Base-by-base conservation (phyloP, 2,888 invertebrate genomes). In the Sphinx pinastri region DNA sequence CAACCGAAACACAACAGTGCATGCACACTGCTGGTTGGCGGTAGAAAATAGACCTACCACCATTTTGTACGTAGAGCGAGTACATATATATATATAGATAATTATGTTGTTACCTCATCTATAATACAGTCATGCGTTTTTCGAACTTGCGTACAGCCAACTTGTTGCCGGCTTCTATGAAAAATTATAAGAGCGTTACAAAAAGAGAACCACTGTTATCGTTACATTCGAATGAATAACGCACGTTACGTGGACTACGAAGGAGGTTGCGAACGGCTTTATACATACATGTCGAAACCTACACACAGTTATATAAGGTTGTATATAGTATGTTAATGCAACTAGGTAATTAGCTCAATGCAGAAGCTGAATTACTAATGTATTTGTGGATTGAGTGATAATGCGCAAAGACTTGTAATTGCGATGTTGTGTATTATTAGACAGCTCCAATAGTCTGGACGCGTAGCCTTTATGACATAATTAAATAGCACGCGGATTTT, bases 151-250 rank as follows among this genome's bases (percentile, higher is more conserved):
- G 38, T 38, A 38, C 38, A 38, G 38, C 38, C 38, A 38, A 2
- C 73, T 73, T 31, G 63, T 57, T 71, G 70, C 68, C 68, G 68
- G 72, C 72, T 70, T 72, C 67, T 68, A 57, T 63, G 69, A 68
- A 71, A 71, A 76, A 76, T 75, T 75, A 75, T 74, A 70, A 75
- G 76, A 74, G 49, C 75, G 58, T 71, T 59, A 72, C 47, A 71
- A 72, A 68, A 71, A 72, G 58, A 73, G 25, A 71, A 68, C 55
- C 19, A 63, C 63, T 67, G 67, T 54, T 74, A 73, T 74, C 67
- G 63, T 70, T 70, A 71, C 70, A 71, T 31, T 16, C 60, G 16
- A 12, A 70, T 13, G 70, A 58, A 51, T 69, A 52, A 69, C 38
- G 68, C 45, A 68, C 25, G 52, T 60, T 68, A 71, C 60, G 54